These are phyloP conservation scores for Laspeyria flexula DNA, from an alignment of 2,888 invertebrate species.

Conservation along the genomic window DNA sequence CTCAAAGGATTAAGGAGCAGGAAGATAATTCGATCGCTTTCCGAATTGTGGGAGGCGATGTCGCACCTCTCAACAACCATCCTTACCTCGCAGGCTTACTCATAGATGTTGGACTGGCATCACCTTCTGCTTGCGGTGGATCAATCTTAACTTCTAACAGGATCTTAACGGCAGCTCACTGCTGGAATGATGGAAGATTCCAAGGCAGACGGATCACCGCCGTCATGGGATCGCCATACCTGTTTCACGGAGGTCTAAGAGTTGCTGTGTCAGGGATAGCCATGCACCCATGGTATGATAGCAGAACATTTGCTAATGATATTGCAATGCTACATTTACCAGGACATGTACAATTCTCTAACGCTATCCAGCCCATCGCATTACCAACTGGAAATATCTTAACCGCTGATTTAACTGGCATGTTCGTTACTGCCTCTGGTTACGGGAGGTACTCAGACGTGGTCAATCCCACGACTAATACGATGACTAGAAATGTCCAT, in stretches of 20 bases:
- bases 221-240: slow-evolving; percentile 65
- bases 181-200: slow-evolving; percentile 68
- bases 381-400: slow-evolving; percentile 54
- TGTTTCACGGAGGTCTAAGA: slow-evolving; percentile 70
- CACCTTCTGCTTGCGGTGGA: slow-evolving; percentile 69
- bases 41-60: slow-evolving; percentile 67
- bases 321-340: slow-evolving; percentile 68
- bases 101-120: slow-evolving; percentile 57
- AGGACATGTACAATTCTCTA: slow-evolving; percentile 47
- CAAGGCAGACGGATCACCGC: slow-evolving; percentile 66
- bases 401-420: slow-evolving; percentile 52
- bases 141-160: slow-evolving; percentile 60
- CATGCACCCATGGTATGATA: slow-evolving; percentile 60
- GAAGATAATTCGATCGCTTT: slow-evolving; percentile 43
- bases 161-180: slow-evolving; percentile 73
- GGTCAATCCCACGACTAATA: slow-evolving; percentile 56
- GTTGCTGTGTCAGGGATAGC: slow-evolving; percentile 50
- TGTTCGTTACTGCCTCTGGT: slow-evolving; percentile 61
- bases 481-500: slow-evolving; percentile 63
- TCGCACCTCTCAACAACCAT: slow-evolving; percentile 62
- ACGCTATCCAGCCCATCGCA: slow-evolving; percentile 56
- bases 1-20: slow-evolving; percentile 53
- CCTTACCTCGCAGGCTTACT: slow-evolving; percentile 71
- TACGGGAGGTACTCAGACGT: slow-evolving; percentile 70
- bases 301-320: slow-evolving; percentile 67